Evolutionary conservation across 2,888 invertebrate genomes (phyloP).

Genomic region (Caenorhabditis sp.): DNA sequence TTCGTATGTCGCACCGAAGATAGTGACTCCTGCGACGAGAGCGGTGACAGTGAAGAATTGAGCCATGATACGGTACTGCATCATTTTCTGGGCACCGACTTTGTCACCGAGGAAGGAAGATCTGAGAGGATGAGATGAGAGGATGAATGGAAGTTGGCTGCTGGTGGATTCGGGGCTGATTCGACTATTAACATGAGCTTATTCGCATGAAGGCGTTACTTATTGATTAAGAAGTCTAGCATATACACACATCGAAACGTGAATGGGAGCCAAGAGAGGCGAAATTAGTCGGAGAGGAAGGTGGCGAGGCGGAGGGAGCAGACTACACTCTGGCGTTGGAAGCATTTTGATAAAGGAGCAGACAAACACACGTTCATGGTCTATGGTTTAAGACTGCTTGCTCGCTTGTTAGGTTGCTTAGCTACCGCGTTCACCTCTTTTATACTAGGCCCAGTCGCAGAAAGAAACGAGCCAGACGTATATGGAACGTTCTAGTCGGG

Average conservation of each 20-base stretch:
- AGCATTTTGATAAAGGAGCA: slow-evolving; percentile 7
- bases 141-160: background rate
- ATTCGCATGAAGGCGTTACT: too few species aligned
- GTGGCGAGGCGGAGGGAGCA: slow-evolving; percentile 11
- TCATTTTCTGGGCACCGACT: slow-evolving; percentile 78
- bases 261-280: background rate
- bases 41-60: slow-evolving; percentile 81
- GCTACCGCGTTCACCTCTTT: too few species aligned
- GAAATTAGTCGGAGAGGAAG: background rate
- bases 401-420: too few species aligned
- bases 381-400: background rate
- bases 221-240: background rate
- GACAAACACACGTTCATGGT: slow-evolving; percentile 7
- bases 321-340: slow-evolving; percentile 27
- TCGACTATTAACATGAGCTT: too few species aligned
- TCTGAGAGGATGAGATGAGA: slow-evolving; percentile 37
- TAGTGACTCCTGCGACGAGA: slow-evolving; percentile 77
- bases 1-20: slow-evolving; percentile 76
- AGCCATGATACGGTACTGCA: slow-evolving; percentile 82
- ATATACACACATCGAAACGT: background rate
- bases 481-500: background rate
- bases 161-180: slow-evolving; percentile 1
- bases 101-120: slow-evolving; percentile 77
- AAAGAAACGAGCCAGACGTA: background rate
- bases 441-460: background rate